These are phyloP conservation scores for Vulpes vulpes DNA, from an alignment of 2,113 vertebrate species.

Conservation along the genomic window DNA sequence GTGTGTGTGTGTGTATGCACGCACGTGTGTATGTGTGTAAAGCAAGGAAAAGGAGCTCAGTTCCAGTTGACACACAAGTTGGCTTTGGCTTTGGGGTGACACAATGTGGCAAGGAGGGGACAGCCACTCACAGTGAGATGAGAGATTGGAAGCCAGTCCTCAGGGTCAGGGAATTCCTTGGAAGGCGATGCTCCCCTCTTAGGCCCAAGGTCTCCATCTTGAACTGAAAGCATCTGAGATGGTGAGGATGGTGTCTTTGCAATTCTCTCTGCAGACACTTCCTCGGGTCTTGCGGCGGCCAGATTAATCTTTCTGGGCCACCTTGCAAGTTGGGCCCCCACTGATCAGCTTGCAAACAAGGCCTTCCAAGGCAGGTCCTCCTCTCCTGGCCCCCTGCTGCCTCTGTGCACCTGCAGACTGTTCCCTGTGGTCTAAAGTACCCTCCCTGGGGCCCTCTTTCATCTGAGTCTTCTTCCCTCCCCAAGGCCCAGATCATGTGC, in stretches of 20 bases:
- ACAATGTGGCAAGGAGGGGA: background rate
- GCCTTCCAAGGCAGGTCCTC: background rate
- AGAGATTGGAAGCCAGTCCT: background rate
- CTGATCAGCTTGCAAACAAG: background rate
- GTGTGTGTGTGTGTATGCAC: too few relatives aligned
- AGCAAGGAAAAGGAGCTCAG: background rate
- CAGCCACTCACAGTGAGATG: background rate
- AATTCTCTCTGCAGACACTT: background rate
- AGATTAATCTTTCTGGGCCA: background rate
- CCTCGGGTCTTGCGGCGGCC: rapidly evolving
- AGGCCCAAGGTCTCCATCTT: background rate
- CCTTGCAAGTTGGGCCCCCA: background rate
- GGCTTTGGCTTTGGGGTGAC: background rate
- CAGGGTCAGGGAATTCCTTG: background rate
- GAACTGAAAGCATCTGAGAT: background rate
- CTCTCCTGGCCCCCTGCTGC: rapidly evolving
- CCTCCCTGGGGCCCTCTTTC: background rate
- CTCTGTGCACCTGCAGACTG: background rate
- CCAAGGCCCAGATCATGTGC: background rate
- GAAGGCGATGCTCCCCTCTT: background rate
- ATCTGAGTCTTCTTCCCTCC: background rate
- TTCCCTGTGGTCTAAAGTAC: background rate
- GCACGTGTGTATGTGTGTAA: background rate
- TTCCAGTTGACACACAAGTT: background rate
- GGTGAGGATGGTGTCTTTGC: background rate